These are phyloP conservation scores for Halichondria panicea DNA, from an alignment of 37 sponge, comb jelly and placozoan species.

Conservation along the genomic window DNA sequence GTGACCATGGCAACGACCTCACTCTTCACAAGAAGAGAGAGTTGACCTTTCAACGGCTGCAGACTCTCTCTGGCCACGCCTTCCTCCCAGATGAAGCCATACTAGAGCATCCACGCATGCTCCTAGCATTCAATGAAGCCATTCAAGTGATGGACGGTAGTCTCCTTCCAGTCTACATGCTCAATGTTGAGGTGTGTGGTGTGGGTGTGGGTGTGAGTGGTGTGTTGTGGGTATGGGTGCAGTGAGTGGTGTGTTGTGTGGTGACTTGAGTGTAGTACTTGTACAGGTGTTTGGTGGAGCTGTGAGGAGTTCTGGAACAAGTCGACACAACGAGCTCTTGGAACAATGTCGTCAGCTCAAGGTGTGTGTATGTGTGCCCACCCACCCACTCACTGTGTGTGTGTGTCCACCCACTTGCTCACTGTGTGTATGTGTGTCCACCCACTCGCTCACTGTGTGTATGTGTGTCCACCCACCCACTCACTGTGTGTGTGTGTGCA, in stretches of 20 bases:
- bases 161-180: not conserved
- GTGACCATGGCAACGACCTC: constrained; percentile 17
- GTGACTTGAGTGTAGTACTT: not conserved
- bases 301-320: constrained; percentile 20
- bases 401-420: too few species aligned
- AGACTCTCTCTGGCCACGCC: constrained; percentile 66
- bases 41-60: constrained; percentile 54
- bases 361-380: constrained; percentile 1
- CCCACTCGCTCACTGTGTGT: too few species aligned
- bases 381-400: not conserved
- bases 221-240: constrained; percentile 1
- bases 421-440: too few species aligned
- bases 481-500: too few species aligned
- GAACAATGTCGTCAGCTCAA: constrained; percentile 23
- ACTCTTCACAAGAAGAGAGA: constrained; percentile 50
- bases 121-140: constrained; percentile 12
- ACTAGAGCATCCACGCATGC: constrained; percentile 25
- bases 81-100: constrained; percentile 45
- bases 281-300: constrained; percentile 41
- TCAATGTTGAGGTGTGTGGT: constrained; percentile 38
- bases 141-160: constrained; percentile 32
- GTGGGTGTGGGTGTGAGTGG: not conserved
- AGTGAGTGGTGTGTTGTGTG: not conserved
- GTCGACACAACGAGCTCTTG: not conserved
- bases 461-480: too few species aligned